phyloP scores from a whole-genome alignment of 1,140 invertebrate genomes.

The Zaprionus kolodkinae region DNA sequence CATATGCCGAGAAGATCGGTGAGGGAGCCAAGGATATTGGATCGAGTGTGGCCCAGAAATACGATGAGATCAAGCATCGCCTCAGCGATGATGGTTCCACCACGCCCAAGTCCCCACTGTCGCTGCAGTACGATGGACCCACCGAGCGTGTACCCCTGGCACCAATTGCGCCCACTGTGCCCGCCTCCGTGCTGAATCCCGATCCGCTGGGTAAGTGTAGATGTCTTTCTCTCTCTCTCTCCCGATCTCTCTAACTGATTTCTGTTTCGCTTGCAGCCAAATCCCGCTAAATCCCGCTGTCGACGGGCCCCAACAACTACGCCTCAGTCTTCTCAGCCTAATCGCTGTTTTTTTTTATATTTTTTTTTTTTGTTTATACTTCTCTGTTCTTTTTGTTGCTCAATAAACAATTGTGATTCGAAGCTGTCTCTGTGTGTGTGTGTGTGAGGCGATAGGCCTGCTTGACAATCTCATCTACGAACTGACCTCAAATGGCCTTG shows the following conservation, averaged over 20 bases:
- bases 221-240: neutral
- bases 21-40: slow-evolving; percentile 70
- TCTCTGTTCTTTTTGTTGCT: slow-evolving; percentile 13
- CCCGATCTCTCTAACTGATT: neutral
- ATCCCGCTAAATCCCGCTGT: neutral
- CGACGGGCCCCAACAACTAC: neutral
- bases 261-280: slow-evolving; percentile 9
- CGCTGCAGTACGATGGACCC: slow-evolving; percentile 46
- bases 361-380: neutral
- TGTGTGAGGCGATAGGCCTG: neutral
- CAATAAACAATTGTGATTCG: slow-evolving; percentile 17
- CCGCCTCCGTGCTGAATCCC: slow-evolving; percentile 16
- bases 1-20: slow-evolving; percentile 66
- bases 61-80: slow-evolving; percentile 74
- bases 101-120: slow-evolving; percentile 18
- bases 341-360: neutral
- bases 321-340: neutral
- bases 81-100: slow-evolving; percentile 63
- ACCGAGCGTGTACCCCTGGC: slow-evolving; percentile 74
- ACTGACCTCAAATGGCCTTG: neutral
- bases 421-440: neutral
- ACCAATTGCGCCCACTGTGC: slow-evolving; percentile 49
- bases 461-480: neutral
- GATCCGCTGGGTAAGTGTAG: slow-evolving; percentile 22
- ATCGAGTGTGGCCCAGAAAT: slow-evolving; percentile 65